Conservation (phyloP, 2,113 vertebrate genomes). For the Brachyhypopomus occidentalis region DNA sequence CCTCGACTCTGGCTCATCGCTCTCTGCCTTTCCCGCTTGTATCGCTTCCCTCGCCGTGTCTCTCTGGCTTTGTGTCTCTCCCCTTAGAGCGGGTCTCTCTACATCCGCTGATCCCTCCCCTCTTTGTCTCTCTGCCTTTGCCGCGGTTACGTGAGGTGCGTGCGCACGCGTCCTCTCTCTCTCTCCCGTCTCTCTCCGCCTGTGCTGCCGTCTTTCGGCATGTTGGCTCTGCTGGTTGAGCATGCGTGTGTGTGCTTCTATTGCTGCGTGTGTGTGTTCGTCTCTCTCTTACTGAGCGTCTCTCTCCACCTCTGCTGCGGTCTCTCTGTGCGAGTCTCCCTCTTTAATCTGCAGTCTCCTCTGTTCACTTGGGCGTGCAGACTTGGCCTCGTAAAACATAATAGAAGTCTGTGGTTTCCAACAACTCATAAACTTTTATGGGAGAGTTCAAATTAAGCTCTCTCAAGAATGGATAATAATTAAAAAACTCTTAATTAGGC, state of each 20-base stretch:
- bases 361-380: conserved; percentile 50
- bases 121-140: neutral
- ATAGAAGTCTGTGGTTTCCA: conserved; percentile 64
- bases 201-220: no score
- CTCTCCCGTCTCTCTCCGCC: neutral
- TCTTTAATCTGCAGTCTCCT: conserved; percentile 39
- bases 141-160: neutral
- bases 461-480: conserved; percentile 75
- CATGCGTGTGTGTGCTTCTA: neutral
- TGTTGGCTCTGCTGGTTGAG: neutral
- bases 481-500: conserved; percentile 71
- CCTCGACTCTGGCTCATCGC: no score
- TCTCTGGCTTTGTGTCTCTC: no score
- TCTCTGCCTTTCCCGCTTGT: no score
- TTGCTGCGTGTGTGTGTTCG: neutral
- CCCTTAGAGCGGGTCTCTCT: no score
- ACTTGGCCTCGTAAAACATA: conserved; percentile 60
- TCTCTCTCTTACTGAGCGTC: neutral
- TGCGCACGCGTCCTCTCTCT: no score
- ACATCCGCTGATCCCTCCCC: neutral
- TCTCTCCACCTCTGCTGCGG: conserved; percentile 1
- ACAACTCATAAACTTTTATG: conserved; percentile 72
- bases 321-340: conserved; percentile 23
- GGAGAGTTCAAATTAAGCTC: conserved; percentile 67
- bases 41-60: no score